Base-by-base conservation (phyloP, 2,797 vertebrate genomes). In the Zalophus californianus region DNA sequence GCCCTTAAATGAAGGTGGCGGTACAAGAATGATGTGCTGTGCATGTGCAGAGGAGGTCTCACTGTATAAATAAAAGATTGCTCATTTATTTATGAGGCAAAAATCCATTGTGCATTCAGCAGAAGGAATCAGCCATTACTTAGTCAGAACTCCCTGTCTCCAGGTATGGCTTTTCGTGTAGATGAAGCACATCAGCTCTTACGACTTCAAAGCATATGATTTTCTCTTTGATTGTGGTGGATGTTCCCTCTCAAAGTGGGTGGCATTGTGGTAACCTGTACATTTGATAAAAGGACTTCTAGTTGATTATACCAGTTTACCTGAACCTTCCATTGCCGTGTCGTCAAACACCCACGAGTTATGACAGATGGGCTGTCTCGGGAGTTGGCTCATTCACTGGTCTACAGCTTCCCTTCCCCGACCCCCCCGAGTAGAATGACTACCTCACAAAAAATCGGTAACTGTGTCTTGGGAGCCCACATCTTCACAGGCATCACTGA, bases 61-160 rank as follows among this genome's bases (percentile, higher is more conserved):
- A 11, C 98, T 66, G 97, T 98, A 98, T 99, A 99, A 99, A 99
- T 99, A 99, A 98, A 98, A 98, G 96, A 66, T 94, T 98, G 95
- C 97, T 99, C 97, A 99, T 99, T 99, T 99, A 99, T 99, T 99
- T 98, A 99, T 99, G 98, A 99, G 98, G 98, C 98, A 99, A 99
- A 99, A 98, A 99, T 97, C 98, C 98, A 98, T 98, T 96, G 98
- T 98, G 98, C 98, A 92, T 98, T 98, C 97, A 97, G 98, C 98
- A 96, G 98, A 98, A 99, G 99, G 99, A 99, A 98, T 98, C 97
- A 97, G 98, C 98, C 97, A 99, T 99, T 98, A 99, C 99, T 99
- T 99, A 99, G 99, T 99, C 98, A 99, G 96, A 98, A 96, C 94
- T 88, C 95, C 97, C 98, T 98, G 98, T 99, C 99, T 99, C 98